These are phyloP conservation scores for Chrysopa pallens DNA, from an alignment of 1,140 invertebrate species.

Conservation along the genomic window DNA sequence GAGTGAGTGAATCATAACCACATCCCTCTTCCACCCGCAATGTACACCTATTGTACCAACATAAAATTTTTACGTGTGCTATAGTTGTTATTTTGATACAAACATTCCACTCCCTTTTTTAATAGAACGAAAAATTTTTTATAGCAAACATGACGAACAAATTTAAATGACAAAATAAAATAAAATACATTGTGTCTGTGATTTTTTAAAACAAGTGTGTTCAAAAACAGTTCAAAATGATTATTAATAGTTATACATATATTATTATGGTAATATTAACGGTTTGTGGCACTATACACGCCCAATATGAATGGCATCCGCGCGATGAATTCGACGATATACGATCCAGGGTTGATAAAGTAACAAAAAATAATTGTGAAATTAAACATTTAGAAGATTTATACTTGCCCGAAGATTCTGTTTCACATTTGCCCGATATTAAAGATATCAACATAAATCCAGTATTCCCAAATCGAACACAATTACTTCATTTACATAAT, in stretches of 20 bases:
- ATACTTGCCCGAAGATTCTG: slow-evolving; percentile 60
- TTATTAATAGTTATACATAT: too few relatives aligned
- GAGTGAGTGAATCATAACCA: too few relatives aligned
- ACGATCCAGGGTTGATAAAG: slow-evolving; percentile 56
- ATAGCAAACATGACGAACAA: too few relatives aligned
- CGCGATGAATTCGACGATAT: slow-evolving; percentile 81
- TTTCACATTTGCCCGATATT: slow-evolving; percentile 85
- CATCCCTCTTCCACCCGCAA: too few relatives aligned
- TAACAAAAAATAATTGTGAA: slow-evolving; percentile 70
- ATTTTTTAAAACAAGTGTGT: too few relatives aligned
- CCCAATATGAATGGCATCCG: slow-evolving; percentile 76
- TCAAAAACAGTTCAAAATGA: too few relatives aligned
- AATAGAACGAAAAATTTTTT: too few relatives aligned
- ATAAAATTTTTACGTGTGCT: too few relatives aligned
- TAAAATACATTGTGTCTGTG: neutral
- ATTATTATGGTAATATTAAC: slow-evolving; percentile 1
- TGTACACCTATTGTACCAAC: too few relatives aligned
- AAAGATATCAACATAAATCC: slow-evolving; percentile 92
- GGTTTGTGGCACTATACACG: slow-evolving; percentile 41
- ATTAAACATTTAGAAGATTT: slow-evolving; percentile 72
- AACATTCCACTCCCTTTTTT: too few relatives aligned
- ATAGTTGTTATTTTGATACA: too few relatives aligned
- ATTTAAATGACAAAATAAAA: neutral
- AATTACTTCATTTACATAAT: slow-evolving; percentile 84
- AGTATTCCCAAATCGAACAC: slow-evolving; percentile 86